These are phyloP conservation scores for Ennomos erosarius DNA, from an alignment of 2,888 invertebrate genomes.

Conservation along the genomic window DNA sequence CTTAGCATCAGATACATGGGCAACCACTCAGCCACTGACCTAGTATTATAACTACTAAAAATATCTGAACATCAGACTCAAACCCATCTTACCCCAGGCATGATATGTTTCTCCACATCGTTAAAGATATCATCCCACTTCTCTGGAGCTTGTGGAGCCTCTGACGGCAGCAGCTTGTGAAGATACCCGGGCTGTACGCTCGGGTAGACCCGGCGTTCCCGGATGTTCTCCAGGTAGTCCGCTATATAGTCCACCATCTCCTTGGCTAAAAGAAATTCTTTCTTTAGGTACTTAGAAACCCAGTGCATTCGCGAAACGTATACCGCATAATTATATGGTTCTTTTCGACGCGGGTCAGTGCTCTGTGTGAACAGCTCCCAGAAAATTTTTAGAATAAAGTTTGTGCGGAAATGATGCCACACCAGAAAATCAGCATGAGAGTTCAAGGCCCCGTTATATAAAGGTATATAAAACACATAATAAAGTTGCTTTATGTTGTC, in stretches of 20 bases:
- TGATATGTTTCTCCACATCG: slow-evolving; percentile 97
- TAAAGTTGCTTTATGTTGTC: too few species aligned
- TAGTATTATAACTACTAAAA: not conserved
- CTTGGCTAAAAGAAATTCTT: slow-evolving; percentile 87
- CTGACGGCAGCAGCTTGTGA: slow-evolving; percentile 92
- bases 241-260: slow-evolving; percentile 99
- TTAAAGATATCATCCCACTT: slow-evolving; percentile 95
- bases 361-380: too few species aligned
- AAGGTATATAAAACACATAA: too few species aligned
- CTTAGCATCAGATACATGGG: not conserved
- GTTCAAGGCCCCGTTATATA: too few species aligned
- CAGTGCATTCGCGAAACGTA: too few species aligned
- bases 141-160: slow-evolving; percentile 95
- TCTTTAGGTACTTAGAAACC: too few species aligned
- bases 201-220: slow-evolving; percentile 96
- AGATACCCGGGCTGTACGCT: slow-evolving; percentile 98
- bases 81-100: slow-evolving; percentile 93
- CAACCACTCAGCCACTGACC: not conserved
- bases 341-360: too few species aligned
- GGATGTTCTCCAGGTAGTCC: slow-evolving; percentile 96
- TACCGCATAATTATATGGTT: too few species aligned
- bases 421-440: too few species aligned
- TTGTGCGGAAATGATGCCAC: too few species aligned
- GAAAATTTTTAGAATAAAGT: too few species aligned
- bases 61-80: not conserved